Conservation (phyloP, 2,113 vertebrate genomes). For the Sinosuthora webbiana region DNA sequence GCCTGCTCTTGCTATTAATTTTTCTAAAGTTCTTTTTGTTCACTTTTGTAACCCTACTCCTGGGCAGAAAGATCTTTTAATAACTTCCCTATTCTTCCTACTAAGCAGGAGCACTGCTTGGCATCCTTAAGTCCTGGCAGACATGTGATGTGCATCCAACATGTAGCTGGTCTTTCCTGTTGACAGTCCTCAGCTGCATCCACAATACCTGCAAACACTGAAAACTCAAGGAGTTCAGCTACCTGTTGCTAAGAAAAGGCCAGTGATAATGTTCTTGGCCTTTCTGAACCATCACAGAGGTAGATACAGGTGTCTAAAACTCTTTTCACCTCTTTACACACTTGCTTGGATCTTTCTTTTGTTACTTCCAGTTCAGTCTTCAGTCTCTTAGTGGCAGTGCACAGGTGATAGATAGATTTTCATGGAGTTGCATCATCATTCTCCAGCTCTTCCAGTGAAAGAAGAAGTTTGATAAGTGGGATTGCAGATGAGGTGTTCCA, state of each 20-base stretch:
- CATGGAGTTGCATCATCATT: background rate
- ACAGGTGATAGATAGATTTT: background rate
- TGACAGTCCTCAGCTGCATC: background rate
- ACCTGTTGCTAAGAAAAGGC: background rate
- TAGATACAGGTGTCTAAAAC: slow-evolving; percentile 8
- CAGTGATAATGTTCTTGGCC: background rate
- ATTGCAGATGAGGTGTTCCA: background rate
- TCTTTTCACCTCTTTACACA: background rate
- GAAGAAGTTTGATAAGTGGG: background rate
- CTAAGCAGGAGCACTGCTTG: slow-evolving; percentile 73
- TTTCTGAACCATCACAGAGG: slow-evolving; percentile 25
- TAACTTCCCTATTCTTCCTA: slow-evolving; percentile 76
- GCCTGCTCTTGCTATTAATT: background rate
- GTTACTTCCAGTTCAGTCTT: background rate
- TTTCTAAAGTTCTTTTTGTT: slow-evolving; percentile 42
- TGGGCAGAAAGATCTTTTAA: slow-evolving; percentile 79
- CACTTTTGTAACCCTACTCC: slow-evolving; percentile 73
- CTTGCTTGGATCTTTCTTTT: background rate
- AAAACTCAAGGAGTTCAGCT: background rate
- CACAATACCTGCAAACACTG: background rate
- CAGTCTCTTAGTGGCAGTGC: background rate
- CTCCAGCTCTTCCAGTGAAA: background rate
- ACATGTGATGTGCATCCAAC: slow-evolving; percentile 25
- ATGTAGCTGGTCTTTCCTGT: slow-evolving; percentile 39
- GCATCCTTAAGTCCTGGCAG: slow-evolving; percentile 18